Evolutionary conservation across 2,797 vertebrate species (phyloP), one percentile per base, ranked within the genome.

Genomic region (Enteromius treurensis): DNA sequence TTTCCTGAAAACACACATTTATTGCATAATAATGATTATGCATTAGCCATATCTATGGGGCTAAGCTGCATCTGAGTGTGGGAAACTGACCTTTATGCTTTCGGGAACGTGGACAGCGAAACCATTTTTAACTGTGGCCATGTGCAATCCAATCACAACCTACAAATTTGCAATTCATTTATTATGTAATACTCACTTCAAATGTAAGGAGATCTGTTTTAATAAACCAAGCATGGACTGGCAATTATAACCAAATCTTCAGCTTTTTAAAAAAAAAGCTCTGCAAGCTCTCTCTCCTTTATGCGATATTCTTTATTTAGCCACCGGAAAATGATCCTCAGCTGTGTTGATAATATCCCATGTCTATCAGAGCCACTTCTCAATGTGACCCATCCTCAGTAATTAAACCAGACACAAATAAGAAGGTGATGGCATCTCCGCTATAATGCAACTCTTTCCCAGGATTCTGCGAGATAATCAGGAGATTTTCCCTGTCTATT

Each of bases 401-500:
- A 88, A 87, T 86, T 86, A 89, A 86, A 62, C 78, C 68, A 71
- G 60, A 80, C 58, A 65, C 60, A 79, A 82, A 88, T 85, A 80
- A 85, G 84, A 80, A 89, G 81, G 83, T 86, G 81, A 80, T 73
- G 86, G 83, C 85, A 81, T 86, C 79, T 86, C 83, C 69, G 10
- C 69, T 69, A 81, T 79, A 81, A 85, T 64, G 64, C 37, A n/a
- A 81, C 69, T 86, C 82, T 85, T 85, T 87, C 77, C 67, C 53
- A 60, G 82, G 81, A 86, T 82, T 83, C 79, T 69, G 60, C 29
- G 64, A 84, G 84, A 88, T 89, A 82, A 88, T 88, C 84, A 85
- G 83, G 37, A 86, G 81, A 84, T 89, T 88, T 88, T 87, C 84
- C 81, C 53, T 80, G 83, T 82, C 81, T 84, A 82, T 89, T 89